A percentile compares a stretch with the other conserved stretches of the same genome.
These are phyloP conservation scores for Heteromurus nitidus DNA, from an alignment of 2,888 invertebrate genomes.

Conservation along the genomic window DNA sequence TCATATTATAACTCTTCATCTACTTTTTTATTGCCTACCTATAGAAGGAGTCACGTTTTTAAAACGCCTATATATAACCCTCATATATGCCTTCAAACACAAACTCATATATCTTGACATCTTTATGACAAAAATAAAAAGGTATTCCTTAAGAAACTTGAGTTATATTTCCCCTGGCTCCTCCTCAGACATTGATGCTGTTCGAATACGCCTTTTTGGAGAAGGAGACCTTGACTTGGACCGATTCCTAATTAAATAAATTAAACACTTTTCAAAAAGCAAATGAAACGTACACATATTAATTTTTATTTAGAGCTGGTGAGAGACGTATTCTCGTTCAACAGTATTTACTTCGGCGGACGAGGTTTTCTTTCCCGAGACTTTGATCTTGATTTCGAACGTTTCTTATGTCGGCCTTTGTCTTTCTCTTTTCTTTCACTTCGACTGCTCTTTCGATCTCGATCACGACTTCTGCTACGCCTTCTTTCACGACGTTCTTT, in stretches of 20 bases:
- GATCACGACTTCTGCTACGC: conserved; percentile 35
- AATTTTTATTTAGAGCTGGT: no score
- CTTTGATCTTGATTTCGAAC: conserved; percentile 31
- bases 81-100: no score
- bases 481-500: conserved; percentile 38
- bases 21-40: no score
- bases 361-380: conserved; percentile 48
- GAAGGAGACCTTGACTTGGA: conserved; percentile 39
- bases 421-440: conserved; percentile 40
- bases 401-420: conserved; percentile 39
- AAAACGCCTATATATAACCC: no score
- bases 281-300: no score
- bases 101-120: no score
- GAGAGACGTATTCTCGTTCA: no score
- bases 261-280: no score
- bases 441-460: conserved; percentile 31
- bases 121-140: background rate
- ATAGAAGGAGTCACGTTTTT: no score
- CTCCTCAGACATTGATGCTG: conserved; percentile 52
- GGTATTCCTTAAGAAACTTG: background rate
- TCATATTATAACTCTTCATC: no score
- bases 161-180: conserved; percentile 58
- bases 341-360: conserved; percentile 49
- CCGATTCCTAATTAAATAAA: conserved; percentile 32
- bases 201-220: conserved; percentile 38